phyloP scores from a whole-genome alignment of 2,113 vertebrate species.

The Paralichthys olivaceus region DNA sequence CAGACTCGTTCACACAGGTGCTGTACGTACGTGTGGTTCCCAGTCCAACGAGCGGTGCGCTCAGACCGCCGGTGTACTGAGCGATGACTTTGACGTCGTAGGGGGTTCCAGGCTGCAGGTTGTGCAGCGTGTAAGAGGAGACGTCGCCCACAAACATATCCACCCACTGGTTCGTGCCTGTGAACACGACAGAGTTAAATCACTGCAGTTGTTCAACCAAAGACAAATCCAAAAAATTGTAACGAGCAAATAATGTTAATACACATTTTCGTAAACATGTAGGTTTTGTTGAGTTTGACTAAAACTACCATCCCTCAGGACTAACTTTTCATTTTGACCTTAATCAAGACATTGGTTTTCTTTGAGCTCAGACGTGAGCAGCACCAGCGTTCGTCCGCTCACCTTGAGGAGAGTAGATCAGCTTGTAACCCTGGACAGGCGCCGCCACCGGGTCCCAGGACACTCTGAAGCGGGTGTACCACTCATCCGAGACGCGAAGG shows the following conservation, averaged over 20 bases:
- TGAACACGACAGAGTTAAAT: not conserved
- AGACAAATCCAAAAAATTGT: not conserved
- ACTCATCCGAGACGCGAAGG: slow-evolving; percentile 96
- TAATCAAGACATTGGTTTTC: too few relatives aligned
- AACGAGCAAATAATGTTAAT: not conserved
- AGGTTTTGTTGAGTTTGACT: too few relatives aligned
- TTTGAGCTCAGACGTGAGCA: not conserved
- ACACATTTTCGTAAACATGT: too few relatives aligned
- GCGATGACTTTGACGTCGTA: slow-evolving; percentile 93
- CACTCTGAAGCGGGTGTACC: slow-evolving; percentile 97
- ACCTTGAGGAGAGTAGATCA: slow-evolving; percentile 93
- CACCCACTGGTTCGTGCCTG: slow-evolving; percentile 87
- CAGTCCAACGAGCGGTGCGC: slow-evolving; percentile 87
- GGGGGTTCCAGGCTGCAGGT: slow-evolving; percentile 91
- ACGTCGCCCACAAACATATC: slow-evolving; percentile 95
- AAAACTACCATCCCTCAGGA: too few relatives aligned
- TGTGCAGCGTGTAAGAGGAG: slow-evolving; percentile 91
- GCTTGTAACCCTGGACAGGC: slow-evolving; percentile 94
- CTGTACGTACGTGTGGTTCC: slow-evolving; percentile 90
- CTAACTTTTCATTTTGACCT: too few relatives aligned
- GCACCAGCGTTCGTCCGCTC: slow-evolving; percentile 36
- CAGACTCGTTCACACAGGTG: not conserved
- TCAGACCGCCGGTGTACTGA: slow-evolving; percentile 91
- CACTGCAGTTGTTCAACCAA: not conserved
- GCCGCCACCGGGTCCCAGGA: slow-evolving; percentile 92